phyloP scores from a whole-genome alignment of 2,797 vertebrate genomes.

The Pseudochirops corinnae region DNA sequence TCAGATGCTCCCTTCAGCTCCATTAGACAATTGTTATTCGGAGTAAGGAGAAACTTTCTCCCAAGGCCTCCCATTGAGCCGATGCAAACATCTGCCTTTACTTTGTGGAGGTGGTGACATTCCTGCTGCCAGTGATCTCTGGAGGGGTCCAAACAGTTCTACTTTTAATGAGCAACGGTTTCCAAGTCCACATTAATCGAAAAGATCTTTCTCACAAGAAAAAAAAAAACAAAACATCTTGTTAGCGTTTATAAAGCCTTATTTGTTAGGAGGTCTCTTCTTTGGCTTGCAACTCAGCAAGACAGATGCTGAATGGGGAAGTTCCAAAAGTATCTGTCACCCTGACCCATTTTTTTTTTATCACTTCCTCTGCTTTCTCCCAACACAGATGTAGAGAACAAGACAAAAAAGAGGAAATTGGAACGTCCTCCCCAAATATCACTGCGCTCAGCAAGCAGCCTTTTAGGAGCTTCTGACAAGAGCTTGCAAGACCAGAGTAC shows the following conservation, averaged over 20 bases:
- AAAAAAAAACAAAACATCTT: slow-evolving; percentile 13
- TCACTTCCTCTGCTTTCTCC: slow-evolving; percentile 65
- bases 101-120: slow-evolving; percentile 29
- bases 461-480: slow-evolving; percentile 35
- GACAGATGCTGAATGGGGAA: slow-evolving; percentile 62
- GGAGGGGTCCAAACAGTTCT: slow-evolving; percentile 35
- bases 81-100: slow-evolving; percentile 53
- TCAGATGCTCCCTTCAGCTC: background rate
- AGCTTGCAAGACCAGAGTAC: slow-evolving; percentile 42
- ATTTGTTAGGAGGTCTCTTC: slow-evolving; percentile 44
- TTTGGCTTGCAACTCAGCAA: slow-evolving; percentile 49
- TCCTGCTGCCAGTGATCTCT: background rate
- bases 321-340: slow-evolving; percentile 6
- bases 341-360: slow-evolving; percentile 42
- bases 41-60: slow-evolving; percentile 2
- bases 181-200: slow-evolving; percentile 53
- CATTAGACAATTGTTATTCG: slow-evolving; percentile 29
- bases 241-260: slow-evolving; percentile 49
- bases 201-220: slow-evolving; percentile 56
- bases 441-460: slow-evolving; percentile 32
- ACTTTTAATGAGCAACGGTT: slow-evolving; percentile 54
- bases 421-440: slow-evolving; percentile 33
- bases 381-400: slow-evolving; percentile 65
- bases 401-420: slow-evolving; percentile 70
- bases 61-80: background rate